Percentiles rank a stretch among this genome's conserved stretches.
Conservation (phyloP, 2,888 invertebrate genomes). For the Drosophila macrothrix region DNA sequence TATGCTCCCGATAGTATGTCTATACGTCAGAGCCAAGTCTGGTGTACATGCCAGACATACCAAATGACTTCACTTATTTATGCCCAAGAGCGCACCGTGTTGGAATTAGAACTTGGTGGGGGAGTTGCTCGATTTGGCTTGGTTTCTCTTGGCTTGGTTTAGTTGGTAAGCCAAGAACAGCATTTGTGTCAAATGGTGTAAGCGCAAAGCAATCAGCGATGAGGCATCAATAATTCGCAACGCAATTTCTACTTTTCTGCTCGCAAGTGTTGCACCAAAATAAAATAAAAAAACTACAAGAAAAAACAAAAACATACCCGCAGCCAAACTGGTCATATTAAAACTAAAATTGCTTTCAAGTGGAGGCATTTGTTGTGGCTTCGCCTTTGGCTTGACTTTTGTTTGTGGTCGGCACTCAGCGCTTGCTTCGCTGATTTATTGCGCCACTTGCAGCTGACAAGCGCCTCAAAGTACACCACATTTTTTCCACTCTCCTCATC, state of each 20-base stretch:
- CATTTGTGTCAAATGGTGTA: constrained; percentile 74
- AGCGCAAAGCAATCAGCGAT: constrained; percentile 77
- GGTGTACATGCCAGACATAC: constrained; percentile 70
- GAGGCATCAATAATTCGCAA: constrained; percentile 76
- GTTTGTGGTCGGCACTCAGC: constrained; percentile 48
- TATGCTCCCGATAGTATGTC: constrained; percentile 13
- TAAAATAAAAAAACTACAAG: too few species aligned
- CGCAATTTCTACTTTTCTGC: constrained; percentile 57
- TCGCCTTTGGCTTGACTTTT: constrained; percentile 63
- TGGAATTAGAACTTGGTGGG: constrained; percentile 11
- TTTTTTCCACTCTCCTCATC: constrained; percentile 28
- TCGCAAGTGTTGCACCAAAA: constrained; percentile 4
- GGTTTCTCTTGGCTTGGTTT: constrained; percentile 14
- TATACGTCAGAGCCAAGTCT: constrained; percentile 26
- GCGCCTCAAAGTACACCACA: constrained; percentile 60
- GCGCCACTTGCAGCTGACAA: constrained; percentile 74
- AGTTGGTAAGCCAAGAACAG: constrained; percentile 35
- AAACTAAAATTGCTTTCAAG: constrained; percentile 72
- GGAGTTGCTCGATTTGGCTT: constrained; percentile 11
- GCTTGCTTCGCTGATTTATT: constrained; percentile 63
- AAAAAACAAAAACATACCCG: background rate
- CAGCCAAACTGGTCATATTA: constrained; percentile 57
- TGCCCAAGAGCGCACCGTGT: constrained; percentile 49
- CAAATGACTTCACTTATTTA: constrained; percentile 75
- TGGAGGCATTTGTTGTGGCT: constrained; percentile 42